Evolutionary conservation across 2,113 vertebrate species (phyloP).

Genomic region (Chlamydotis undulata): DNA sequence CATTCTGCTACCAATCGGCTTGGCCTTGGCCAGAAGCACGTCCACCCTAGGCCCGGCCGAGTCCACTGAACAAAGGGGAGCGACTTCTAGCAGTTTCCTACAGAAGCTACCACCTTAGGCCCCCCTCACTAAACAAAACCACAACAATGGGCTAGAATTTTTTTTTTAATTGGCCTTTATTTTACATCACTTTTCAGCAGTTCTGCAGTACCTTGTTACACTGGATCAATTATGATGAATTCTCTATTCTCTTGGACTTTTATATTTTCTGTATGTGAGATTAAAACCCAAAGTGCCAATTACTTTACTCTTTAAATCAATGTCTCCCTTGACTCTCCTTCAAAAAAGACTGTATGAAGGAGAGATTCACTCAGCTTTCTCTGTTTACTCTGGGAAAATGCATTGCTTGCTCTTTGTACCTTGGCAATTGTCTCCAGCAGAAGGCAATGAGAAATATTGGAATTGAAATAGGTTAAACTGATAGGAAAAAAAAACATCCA

Average conservation of each 20-base stretch:
- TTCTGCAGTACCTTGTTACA: not conserved
- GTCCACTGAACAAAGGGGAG: too few relatives aligned
- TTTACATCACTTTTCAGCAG: not conserved
- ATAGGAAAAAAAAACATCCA: not conserved
- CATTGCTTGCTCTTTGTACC: not conserved
- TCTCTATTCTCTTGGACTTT: slow-evolving; percentile 11
- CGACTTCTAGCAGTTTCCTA: too few relatives aligned
- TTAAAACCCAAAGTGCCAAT: not conserved
- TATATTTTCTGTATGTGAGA: not conserved
- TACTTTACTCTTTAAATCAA: slow-evolving; percentile 44
- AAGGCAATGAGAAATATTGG: not conserved
- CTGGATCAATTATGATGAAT: not conserved
- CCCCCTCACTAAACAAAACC: too few relatives aligned
- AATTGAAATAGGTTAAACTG: not conserved
- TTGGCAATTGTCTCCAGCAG: not conserved
- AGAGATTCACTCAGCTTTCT: not conserved
- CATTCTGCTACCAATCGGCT: too few relatives aligned
- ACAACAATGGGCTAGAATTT: too few relatives aligned
- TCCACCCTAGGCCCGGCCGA: too few relatives aligned
- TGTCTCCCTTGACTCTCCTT: not conserved
- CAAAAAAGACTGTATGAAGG: not conserved
- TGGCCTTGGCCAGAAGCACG: too few relatives aligned
- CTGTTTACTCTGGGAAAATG: not conserved
- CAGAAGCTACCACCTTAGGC: too few relatives aligned
- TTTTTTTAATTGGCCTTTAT: not conserved